phyloP scores from a whole-genome alignment of 2,888 invertebrate species.

The Agrochola circellaris region DNA sequence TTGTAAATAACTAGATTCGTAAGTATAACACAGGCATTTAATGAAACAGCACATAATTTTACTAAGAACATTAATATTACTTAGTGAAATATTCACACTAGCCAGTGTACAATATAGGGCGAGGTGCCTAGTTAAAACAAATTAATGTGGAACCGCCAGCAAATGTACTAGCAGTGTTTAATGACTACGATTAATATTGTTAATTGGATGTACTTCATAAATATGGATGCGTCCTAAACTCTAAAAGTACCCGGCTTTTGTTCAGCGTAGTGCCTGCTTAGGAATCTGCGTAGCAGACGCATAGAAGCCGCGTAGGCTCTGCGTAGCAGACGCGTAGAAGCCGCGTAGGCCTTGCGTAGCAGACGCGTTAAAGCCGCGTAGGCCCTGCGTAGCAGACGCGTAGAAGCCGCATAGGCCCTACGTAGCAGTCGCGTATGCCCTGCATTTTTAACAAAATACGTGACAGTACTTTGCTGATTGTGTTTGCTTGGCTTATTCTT shows the following conservation, averaged over 20 bases:
- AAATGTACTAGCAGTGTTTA: constrained; percentile 13
- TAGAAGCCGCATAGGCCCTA: background rate
- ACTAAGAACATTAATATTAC: constrained; percentile 12
- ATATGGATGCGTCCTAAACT: background rate
- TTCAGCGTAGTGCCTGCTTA: background rate
- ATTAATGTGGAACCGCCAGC: constrained; percentile 10
- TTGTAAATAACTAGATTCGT: background rate
- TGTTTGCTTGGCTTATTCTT: background rate
- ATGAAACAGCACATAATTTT: background rate
- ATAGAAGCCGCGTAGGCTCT: background rate
- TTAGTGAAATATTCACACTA: constrained; percentile 7
- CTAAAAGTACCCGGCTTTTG: background rate
- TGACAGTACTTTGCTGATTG: background rate
- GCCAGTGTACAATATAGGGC: constrained; percentile 3
- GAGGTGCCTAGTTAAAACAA: constrained; percentile 20
- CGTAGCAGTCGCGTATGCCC: too few species aligned
- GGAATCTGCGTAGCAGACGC: background rate
- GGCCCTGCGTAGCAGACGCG: background rate
- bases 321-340: background rate
- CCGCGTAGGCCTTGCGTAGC: background rate
- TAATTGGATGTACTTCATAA: background rate
- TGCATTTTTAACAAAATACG: background rate
- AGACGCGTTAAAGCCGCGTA: background rate
- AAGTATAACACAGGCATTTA: constrained; percentile 1
- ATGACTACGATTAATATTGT: constrained; percentile 8